A percentile compares a stretch with the other conserved stretches of the same genome.
Conservation (phyloP, 2,113 vertebrate genomes). For the cat (Felis catus) region DNA sequence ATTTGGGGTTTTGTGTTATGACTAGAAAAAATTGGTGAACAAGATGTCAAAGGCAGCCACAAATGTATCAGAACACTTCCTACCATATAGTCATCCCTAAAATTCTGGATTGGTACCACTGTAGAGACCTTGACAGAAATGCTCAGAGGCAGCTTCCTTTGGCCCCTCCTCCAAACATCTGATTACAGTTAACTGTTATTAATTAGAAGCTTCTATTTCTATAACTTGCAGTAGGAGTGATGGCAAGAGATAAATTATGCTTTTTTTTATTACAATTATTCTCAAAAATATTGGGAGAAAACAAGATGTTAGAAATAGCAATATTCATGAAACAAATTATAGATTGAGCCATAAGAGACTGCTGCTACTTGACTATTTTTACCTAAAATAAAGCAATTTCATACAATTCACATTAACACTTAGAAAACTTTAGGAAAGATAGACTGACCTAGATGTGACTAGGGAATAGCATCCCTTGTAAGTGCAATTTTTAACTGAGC, state of each 20-base stretch:
- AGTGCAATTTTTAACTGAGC: background rate
- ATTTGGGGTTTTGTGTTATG: background rate
- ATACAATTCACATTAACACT: background rate
- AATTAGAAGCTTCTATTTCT: background rate
- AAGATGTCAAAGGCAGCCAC: background rate
- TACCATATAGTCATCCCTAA: background rate
- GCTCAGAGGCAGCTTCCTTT: background rate
- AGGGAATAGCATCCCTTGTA: background rate
- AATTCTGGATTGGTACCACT: background rate
- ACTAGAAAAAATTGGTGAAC: background rate
- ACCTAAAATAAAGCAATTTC: background rate
- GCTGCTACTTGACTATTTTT: background rate
- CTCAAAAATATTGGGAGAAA: background rate
- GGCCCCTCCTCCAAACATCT: background rate
- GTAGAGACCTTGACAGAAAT: background rate
- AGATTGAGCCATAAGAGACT: background rate
- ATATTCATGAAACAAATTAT: background rate
- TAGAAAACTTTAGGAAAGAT: background rate
- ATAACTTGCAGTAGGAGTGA: background rate
- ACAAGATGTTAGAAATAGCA: background rate
- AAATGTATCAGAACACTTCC: background rate
- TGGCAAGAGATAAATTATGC: background rate
- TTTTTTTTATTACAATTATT: slow-evolving; percentile 9
- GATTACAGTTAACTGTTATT: background rate
- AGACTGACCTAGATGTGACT: background rate